phyloP scores from a whole-genome alignment of 1,140 invertebrate genomes.

The Mactra quadrangularis region DNA sequence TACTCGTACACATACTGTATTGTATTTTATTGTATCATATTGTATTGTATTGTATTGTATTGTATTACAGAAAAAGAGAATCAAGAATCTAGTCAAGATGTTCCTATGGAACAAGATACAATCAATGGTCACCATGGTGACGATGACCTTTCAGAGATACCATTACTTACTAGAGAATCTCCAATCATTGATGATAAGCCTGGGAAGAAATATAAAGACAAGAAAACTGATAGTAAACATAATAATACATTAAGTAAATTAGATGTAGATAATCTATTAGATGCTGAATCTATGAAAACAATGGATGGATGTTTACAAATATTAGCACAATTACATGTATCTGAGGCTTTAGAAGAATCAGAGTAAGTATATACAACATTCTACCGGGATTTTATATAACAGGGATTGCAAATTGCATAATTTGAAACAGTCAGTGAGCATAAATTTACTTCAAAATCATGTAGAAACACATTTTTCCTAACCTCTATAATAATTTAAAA shows the following conservation, averaged over 20 bases:
- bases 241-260: slow-evolving; percentile 54
- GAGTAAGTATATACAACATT: slow-evolving; percentile 76
- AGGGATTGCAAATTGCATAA: no score
- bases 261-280: slow-evolving; percentile 72
- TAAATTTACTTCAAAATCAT: no score
- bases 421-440: no score
- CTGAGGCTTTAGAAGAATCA: slow-evolving; percentile 75
- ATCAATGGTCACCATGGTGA: slow-evolving; percentile 1
- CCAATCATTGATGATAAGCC: neutral
- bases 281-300: slow-evolving; percentile 71
- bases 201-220: slow-evolving; percentile 14
- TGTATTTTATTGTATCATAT: no score
- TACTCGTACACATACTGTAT: no score
- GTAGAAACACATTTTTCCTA: no score
- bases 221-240: slow-evolving; percentile 23
- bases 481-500: no score
- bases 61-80: slow-evolving; percentile 38
- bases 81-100: slow-evolving; percentile 47
- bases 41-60: no score
- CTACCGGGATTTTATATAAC: no score
- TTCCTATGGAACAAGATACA: slow-evolving; percentile 36
- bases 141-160: neutral
- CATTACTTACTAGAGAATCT: neutral
- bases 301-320: slow-evolving; percentile 80
- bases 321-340: slow-evolving; percentile 75